A percentile compares a stretch with the other conserved stretches of the same genome.
Conservation (phyloP, 2,888 invertebrate genomes). For the Branchipolynoe longqiensis region DNA sequence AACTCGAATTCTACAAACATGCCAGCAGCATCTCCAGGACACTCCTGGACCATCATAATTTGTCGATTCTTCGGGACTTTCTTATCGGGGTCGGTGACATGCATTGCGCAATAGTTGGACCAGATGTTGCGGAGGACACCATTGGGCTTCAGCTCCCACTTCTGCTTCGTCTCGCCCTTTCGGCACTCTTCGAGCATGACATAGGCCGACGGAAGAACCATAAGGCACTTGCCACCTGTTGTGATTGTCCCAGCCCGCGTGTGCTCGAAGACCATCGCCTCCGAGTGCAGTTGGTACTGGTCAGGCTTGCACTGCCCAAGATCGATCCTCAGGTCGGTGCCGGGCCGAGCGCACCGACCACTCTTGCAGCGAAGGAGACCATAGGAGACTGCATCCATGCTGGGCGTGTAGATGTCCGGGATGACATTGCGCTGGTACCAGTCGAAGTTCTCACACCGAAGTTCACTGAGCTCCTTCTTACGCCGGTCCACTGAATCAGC, state of each 20-base stretch:
- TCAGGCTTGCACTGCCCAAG: constrained; percentile 66
- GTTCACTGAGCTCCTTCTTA: neutral
- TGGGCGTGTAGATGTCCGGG: constrained; percentile 62
- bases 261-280: constrained; percentile 65
- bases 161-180: constrained; percentile 45
- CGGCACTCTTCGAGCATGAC: constrained; percentile 17
- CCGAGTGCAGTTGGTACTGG: constrained; percentile 53
- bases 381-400: constrained; percentile 60
- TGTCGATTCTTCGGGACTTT: constrained; percentile 63
- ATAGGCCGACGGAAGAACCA: constrained; percentile 64
- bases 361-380: constrained; percentile 66
- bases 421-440: constrained; percentile 67
- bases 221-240: constrained; percentile 64
- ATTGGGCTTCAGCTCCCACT: constrained; percentile 34
- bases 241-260: constrained; percentile 59
- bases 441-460: constrained; percentile 61
- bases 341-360: constrained; percentile 63
- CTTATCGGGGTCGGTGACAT: constrained; percentile 70
- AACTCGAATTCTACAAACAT: constrained; percentile 66
- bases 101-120: constrained; percentile 68
- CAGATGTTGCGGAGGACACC: constrained; percentile 57
- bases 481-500: constrained; percentile 9
- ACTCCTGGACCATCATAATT: constrained; percentile 69
- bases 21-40: constrained; percentile 61
- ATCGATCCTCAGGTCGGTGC: constrained; percentile 60